Percentiles rank a stretch among this genome's conserved stretches.
phyloP scores from a whole-genome alignment of 2,888 invertebrate species.

The Osedax fenrisi region DNA sequence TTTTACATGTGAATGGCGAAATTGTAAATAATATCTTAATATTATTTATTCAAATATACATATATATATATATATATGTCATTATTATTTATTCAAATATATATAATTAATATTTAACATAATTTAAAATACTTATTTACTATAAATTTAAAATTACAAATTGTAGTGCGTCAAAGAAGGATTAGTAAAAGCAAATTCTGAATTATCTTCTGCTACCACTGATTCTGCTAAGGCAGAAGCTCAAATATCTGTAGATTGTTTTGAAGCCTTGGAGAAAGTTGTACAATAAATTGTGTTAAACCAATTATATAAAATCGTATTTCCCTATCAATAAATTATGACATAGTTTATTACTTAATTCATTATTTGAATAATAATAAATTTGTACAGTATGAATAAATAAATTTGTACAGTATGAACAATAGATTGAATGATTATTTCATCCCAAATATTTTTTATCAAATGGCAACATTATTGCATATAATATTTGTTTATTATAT shows the following conservation, averaged over 20 bases:
- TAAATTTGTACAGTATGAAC: too few species aligned
- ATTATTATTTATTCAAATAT: too few species aligned
- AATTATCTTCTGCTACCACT: conserved; percentile 65
- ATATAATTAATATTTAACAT: too few species aligned
- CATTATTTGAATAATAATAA: neutral
- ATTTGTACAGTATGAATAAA: too few species aligned
- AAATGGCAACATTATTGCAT: too few species aligned
- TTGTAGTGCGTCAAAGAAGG: conserved; percentile 54
- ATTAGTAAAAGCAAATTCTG: conserved; percentile 70
- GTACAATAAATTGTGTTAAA: neutral
- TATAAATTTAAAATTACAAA: neutral
- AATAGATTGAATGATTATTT: too few species aligned
- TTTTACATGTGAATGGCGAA: too few species aligned
- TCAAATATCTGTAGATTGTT: conserved; percentile 80
- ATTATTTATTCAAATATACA: too few species aligned
- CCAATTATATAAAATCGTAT: neutral
- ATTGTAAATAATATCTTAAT: too few species aligned
- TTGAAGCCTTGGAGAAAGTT: conserved; percentile 76
- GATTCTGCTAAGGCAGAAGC: conserved; percentile 81
- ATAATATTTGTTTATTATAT: too few species aligned
- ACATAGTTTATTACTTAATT: neutral
- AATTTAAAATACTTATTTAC: neutral
- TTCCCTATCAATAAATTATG: neutral
- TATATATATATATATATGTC: too few species aligned
- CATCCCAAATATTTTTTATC: too few species aligned